Evolutionary conservation across 2,113 vertebrate species (phyloP).

Genomic region (Picathartes gymnocephalus): DNA sequence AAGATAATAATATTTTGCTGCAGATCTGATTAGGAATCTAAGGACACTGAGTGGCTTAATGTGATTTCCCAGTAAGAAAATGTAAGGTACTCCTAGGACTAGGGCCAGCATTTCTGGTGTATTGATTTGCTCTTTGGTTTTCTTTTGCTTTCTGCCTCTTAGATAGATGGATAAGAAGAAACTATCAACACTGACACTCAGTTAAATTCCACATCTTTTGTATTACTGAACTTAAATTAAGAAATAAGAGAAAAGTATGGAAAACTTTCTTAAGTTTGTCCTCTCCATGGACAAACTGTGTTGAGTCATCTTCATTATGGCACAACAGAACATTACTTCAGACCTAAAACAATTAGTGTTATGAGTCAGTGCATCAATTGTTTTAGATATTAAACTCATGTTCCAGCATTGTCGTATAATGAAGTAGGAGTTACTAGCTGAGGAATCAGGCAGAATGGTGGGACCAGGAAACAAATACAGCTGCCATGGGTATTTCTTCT

Average conservation of each 20-base stretch:
- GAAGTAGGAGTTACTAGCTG: background rate
- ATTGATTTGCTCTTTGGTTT: background rate
- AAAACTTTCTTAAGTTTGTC: slow-evolving; percentile 22
- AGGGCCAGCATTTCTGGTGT: background rate
- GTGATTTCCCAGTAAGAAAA: slow-evolving; percentile 18
- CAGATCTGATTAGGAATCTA: background rate
- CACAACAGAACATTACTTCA: slow-evolving; percentile 32
- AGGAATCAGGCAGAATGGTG: background rate
- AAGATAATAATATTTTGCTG: slow-evolving; percentile 10
- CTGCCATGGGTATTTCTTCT: background rate
- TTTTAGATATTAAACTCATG: slow-evolving; percentile 16
- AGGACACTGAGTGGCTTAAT: background rate
- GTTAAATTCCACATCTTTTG: background rate
- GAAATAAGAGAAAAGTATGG: background rate
- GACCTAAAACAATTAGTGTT: slow-evolving; percentile 33
- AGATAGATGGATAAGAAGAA: background rate
- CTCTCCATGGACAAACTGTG: background rate
- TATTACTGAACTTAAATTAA: background rate
- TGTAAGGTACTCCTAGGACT: background rate
- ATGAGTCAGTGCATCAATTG: slow-evolving; percentile 48
- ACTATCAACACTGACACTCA: background rate
- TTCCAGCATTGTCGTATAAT: slow-evolving; percentile 34
- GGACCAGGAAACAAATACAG: background rate
- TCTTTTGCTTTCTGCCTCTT: background rate
- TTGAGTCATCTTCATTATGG: slow-evolving; percentile 46